phyloP scores from a whole-genome alignment of 2,797 vertebrate genomes.

The Phrynocephalus guinanensis region DNA sequence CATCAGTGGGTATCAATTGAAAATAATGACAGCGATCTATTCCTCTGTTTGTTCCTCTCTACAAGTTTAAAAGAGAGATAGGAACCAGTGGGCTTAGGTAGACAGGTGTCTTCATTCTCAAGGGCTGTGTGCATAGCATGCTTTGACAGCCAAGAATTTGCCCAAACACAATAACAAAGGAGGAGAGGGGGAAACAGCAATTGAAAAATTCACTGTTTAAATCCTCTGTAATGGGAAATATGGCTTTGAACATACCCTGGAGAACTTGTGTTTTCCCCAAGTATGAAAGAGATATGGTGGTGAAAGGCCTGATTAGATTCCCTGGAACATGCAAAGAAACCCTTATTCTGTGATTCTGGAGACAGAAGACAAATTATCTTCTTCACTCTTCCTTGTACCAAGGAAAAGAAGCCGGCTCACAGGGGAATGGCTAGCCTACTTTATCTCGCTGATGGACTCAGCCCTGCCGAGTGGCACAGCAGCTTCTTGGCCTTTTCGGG shows the following conservation, averaged over 20 bases:
- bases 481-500: neutral
- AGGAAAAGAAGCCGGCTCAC: neutral
- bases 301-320: constrained; percentile 55
- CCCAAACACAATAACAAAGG: neutral
- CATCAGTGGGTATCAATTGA: constrained; percentile 7
- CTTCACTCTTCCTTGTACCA: constrained; percentile 25
- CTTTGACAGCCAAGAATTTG: constrained; percentile 27
- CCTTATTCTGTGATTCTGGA: constrained; percentile 34
- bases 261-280: constrained; percentile 20
- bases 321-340: constrained; percentile 45
- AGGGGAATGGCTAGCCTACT: constrained; percentile 6
- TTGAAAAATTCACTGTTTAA: constrained; percentile 14
- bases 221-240: constrained; percentile 20
- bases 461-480: neutral
- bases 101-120: constrained; percentile 15
- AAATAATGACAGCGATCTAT: constrained; percentile 9
- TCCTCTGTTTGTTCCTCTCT: constrained; percentile 18
- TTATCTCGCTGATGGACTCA: constrained; percentile 2
- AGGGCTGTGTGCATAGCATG: neutral
- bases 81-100: constrained; percentile 3
- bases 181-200: neutral
- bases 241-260: constrained; percentile 19
- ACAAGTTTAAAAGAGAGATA: neutral
- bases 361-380: constrained; percentile 53
- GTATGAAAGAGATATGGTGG: constrained; percentile 22